Evolutionary conservation across 1,140 invertebrate species (phyloP).

Genomic region (Cotesia typhae): DNA sequence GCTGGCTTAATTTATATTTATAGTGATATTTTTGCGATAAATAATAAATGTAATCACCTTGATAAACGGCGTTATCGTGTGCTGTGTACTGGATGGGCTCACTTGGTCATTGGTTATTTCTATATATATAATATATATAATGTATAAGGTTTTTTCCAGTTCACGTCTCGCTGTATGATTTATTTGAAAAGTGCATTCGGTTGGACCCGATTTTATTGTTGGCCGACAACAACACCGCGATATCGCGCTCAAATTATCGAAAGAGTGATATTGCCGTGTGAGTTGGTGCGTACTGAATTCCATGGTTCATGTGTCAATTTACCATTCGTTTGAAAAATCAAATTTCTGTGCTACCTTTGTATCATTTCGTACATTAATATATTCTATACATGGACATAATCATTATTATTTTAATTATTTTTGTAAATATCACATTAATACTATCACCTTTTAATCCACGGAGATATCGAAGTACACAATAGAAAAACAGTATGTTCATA

Average conservation of each 20-base stretch:
- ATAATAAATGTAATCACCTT: conserved; percentile 9
- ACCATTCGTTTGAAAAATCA: conserved; percentile 35
- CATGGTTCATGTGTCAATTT: conserved; percentile 37
- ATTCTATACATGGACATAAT: background rate
- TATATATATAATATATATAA: background rate
- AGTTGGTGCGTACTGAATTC: conserved; percentile 31
- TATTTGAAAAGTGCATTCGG: conserved; percentile 44
- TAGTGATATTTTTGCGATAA: background rate
- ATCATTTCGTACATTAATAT: background rate
- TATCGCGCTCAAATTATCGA: conserved; percentile 37
- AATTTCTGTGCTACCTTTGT: conserved; percentile 16
- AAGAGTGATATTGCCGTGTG: conserved; percentile 22
- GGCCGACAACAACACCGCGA: conserved; percentile 31
- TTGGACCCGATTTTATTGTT: conserved; percentile 40
- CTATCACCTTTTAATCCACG: too few relatives aligned
- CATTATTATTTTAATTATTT: too few relatives aligned
- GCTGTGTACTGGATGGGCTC: conserved; percentile 18
- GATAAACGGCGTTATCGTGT: conserved; percentile 34
- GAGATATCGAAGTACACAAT: too few relatives aligned
- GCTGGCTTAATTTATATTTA: background rate
- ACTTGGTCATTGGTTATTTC: conserved; percentile 35
- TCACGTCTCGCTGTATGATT: conserved; percentile 38
- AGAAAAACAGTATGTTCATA: too few relatives aligned
- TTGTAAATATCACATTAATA: too few relatives aligned
- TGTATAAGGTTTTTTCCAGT: conserved; percentile 34